Evolutionary conservation across 2,888 invertebrate genomes (phyloP).

Genomic region (Aphidoletes aphidimyza): DNA sequence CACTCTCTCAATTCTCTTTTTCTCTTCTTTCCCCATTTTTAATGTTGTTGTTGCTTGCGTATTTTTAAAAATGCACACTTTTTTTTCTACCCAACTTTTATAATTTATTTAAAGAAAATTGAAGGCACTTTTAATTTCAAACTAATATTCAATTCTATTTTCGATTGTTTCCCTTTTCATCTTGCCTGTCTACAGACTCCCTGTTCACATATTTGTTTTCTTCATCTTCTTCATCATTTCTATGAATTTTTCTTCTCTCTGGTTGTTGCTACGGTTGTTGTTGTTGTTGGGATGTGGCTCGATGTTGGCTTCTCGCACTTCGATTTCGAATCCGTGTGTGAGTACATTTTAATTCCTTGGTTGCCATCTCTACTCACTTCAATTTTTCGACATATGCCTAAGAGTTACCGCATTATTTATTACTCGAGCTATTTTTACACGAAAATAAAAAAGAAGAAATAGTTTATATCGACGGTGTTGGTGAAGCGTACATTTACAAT

Average conservation of each 20-base stretch:
- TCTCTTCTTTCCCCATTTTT: not conserved
- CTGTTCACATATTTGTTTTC: not conserved
- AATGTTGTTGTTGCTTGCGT: not conserved
- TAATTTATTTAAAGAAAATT: conserved; percentile 53
- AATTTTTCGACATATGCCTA: conserved; percentile 52
- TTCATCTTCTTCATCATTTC: not conserved
- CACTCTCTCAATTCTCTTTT: too few species aligned
- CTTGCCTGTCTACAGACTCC: not conserved
- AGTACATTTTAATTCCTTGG: conserved; percentile 41
- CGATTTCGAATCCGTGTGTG: not conserved
- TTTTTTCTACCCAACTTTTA: not conserved
- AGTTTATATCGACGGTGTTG: conserved; percentile 53
- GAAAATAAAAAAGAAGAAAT: not conserved
- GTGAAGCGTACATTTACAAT: conserved; percentile 47
- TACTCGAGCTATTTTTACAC: conserved; percentile 53
- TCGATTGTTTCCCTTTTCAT: conserved; percentile 47
- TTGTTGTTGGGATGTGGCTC: too few species aligned
- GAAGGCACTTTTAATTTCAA: conserved; percentile 51
- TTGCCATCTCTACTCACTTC: conserved; percentile 52
- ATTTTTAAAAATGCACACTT: not conserved
- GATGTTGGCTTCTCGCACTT: too few species aligned
- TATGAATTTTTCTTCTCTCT: not conserved
- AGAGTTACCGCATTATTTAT: conserved; percentile 54
- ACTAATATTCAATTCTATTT: conserved; percentile 54
- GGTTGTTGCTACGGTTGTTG: too few species aligned